A percentile compares a stretch with the other conserved stretches of the same genome.
Evolutionary conservation across 2,888 invertebrate species (phyloP).

Genomic region (Melipona beecheii): DNA sequence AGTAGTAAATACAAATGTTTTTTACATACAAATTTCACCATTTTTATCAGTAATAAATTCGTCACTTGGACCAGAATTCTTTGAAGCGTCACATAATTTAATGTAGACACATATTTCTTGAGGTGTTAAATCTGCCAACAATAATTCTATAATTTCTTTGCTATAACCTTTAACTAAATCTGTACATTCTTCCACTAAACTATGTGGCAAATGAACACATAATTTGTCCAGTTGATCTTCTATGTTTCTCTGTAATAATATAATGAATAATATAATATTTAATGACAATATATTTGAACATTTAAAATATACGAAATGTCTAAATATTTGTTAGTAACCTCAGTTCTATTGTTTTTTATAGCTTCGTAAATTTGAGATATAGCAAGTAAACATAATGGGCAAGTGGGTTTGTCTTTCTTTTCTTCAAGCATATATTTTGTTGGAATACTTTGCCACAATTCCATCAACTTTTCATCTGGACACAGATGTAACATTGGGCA

Average conservation of each 20-base stretch:
- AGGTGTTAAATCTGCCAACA: constrained; percentile 90
- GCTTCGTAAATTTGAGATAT: constrained; percentile 90
- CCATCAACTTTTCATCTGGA: constrained; percentile 85
- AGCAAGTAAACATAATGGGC: constrained; percentile 93
- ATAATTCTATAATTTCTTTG: constrained; percentile 90
- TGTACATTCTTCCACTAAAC: constrained; percentile 88
- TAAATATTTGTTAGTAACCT: constrained; percentile 85
- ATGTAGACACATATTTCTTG: constrained; percentile 92
- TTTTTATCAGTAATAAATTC: constrained; percentile 83
- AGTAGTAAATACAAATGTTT: background rate
- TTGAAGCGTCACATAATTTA: constrained; percentile 87
- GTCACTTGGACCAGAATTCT: constrained; percentile 73
- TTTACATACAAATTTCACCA: constrained; percentile 85
- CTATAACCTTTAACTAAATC: constrained; percentile 92
- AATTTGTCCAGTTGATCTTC: constrained; percentile 89
- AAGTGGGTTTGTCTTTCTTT: constrained; percentile 88
- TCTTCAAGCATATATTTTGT: constrained; percentile 85
- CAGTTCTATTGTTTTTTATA: constrained; percentile 90
- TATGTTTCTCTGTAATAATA: constrained; percentile 87
- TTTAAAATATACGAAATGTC: background rate
- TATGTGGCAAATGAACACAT: constrained; percentile 88
- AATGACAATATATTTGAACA: background rate
- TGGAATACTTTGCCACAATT: constrained; percentile 74
- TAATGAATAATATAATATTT: background rate
- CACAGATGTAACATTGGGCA: constrained; percentile 91